phyloP scores from a whole-genome alignment of 2,113 vertebrate genomes.

The Hymenochirus boettgeri region DNA sequence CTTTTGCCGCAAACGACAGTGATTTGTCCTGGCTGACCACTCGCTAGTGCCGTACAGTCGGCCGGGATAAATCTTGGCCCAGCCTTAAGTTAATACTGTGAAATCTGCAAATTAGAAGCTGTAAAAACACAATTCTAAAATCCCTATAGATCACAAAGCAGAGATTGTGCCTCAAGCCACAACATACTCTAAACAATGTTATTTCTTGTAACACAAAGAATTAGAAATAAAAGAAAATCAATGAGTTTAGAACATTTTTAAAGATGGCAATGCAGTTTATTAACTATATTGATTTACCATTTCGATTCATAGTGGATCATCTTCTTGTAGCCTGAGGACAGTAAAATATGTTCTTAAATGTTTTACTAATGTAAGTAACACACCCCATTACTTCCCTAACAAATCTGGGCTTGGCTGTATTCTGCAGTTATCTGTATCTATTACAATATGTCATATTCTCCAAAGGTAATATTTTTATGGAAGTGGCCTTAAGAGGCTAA shows the following conservation, averaged over 20 bases:
- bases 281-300: slow-evolving; percentile 39
- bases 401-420: too few relatives aligned
- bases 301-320: slow-evolving; percentile 22
- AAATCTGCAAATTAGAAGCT: too few relatives aligned
- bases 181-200: neutral
- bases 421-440: too few relatives aligned
- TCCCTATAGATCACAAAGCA: neutral
- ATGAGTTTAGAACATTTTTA: slow-evolving; percentile 18
- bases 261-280: slow-evolving; percentile 27
- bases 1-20: too few relatives aligned
- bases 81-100: too few relatives aligned
- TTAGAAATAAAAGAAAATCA: slow-evolving; percentile 26
- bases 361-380: slow-evolving; percentile 31
- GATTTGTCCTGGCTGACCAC: too few relatives aligned
- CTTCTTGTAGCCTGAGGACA: slow-evolving; percentile 21
- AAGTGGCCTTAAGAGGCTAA: too few relatives aligned
- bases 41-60: too few relatives aligned
- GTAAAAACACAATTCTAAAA: neutral
- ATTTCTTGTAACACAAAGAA: neutral
- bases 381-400: slow-evolving; percentile 14
- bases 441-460: too few relatives aligned
- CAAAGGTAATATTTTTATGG: too few relatives aligned
- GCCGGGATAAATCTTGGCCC: too few relatives aligned
- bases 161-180: slow-evolving; percentile 1
- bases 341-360: slow-evolving; percentile 29